Percentiles rank a stretch among this genome's conserved stretches.
Conservation (phyloP, 2,888 invertebrate genomes). For the Thumatha senex region DNA sequence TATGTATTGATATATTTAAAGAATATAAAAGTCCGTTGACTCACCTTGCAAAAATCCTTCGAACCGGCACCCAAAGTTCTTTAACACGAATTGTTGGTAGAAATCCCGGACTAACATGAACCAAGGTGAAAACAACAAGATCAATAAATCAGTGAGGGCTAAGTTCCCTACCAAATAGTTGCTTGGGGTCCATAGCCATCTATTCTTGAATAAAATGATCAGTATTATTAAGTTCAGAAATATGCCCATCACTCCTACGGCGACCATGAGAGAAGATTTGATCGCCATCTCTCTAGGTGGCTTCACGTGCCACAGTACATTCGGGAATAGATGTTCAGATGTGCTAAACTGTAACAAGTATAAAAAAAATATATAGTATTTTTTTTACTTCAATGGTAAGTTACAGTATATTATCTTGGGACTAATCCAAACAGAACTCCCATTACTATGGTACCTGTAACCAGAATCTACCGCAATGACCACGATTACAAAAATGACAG, state of each 20-base stretch:
- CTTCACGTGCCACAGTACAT: constrained; percentile 86
- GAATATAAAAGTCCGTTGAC: too few relatives aligned
- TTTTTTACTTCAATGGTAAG: background rate
- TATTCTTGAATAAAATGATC: constrained; percentile 84
- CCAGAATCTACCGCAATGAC: too few relatives aligned
- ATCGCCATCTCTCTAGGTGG: constrained; percentile 83
- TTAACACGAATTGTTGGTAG: constrained; percentile 90
- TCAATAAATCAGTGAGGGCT: constrained; percentile 87
- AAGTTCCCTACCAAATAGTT: constrained; percentile 90
- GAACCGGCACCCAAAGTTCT: constrained; percentile 88
- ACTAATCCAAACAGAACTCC: too few relatives aligned
- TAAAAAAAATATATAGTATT: background rate
- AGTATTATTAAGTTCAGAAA: constrained; percentile 87
- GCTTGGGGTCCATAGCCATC: constrained; percentile 86
- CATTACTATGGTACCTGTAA: too few relatives aligned
- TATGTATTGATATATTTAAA: too few relatives aligned
- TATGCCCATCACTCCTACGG: constrained; percentile 86
- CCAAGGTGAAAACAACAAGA: constrained; percentile 88
- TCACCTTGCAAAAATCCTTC: constrained; percentile 90
- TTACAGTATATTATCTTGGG: too few relatives aligned
- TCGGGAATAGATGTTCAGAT: constrained; percentile 80
- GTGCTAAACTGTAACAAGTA: constrained; percentile 63
- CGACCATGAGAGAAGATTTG: constrained; percentile 84
- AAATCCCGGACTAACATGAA: constrained; percentile 89
- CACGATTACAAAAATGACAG: too few relatives aligned